These are phyloP conservation scores for Epinotia bilunana DNA, from an alignment of 2,888 invertebrate species.

Conservation along the genomic window DNA sequence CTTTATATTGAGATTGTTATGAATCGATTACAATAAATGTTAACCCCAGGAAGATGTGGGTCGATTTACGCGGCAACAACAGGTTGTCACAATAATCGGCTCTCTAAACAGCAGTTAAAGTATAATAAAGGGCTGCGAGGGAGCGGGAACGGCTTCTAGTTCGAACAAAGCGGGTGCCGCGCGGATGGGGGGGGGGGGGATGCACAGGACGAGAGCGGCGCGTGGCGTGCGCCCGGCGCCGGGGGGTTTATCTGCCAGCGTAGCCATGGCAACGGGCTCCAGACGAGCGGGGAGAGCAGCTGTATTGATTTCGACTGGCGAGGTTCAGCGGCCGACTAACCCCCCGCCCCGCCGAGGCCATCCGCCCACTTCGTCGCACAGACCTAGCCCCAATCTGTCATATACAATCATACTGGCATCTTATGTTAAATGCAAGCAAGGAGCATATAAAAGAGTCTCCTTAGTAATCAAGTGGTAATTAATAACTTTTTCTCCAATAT, in stretches of 20 bases:
- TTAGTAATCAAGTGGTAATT: not conserved
- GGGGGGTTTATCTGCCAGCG: slow-evolving; percentile 64
- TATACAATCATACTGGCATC: slow-evolving; percentile 31
- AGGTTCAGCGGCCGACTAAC: slow-evolving; percentile 76
- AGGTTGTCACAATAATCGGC: slow-evolving; percentile 56
- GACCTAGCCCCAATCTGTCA: slow-evolving; percentile 42
- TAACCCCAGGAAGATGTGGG: not conserved
- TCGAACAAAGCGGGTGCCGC: slow-evolving; percentile 37
- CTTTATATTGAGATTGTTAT: too few species aligned
- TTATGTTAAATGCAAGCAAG: slow-evolving; percentile 11
- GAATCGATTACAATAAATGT: too few species aligned
- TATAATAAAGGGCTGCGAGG: slow-evolving; percentile 50
- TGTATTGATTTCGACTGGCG: slow-evolving; percentile 83
- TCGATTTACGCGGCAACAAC: slow-evolving; percentile 59
- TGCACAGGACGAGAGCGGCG: slow-evolving; percentile 36
- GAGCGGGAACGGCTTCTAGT: slow-evolving; percentile 21
- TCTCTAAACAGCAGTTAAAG: slow-evolving; percentile 51
- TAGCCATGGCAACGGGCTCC: slow-evolving; percentile 78
- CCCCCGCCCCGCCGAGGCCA: slow-evolving; percentile 59
- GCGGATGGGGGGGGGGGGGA: slow-evolving; percentile 30
- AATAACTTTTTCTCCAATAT: too few species aligned
- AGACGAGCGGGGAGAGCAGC: slow-evolving; percentile 82
- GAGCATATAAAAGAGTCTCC: not conserved
- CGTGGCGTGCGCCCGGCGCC: slow-evolving; percentile 48
- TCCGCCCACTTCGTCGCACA: slow-evolving; percentile 52